Evolutionary conservation across 2,888 invertebrate species (phyloP).

Genomic region (Raillietiella orientalis): DNA sequence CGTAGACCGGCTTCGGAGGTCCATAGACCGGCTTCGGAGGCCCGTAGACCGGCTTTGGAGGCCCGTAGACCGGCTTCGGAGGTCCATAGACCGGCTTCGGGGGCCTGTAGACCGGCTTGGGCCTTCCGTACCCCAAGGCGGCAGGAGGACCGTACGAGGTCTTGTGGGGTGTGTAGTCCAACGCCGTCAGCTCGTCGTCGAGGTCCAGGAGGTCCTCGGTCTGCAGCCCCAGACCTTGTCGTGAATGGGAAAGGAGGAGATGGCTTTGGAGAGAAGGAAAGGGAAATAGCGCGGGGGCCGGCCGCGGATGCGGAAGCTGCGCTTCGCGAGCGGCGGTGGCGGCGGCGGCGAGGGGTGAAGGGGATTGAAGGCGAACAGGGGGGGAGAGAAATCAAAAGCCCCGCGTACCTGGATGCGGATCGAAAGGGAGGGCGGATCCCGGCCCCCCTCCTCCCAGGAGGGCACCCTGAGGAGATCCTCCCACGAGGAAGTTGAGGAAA

Average conservation of each 20-base stretch:
- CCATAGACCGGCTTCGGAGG: conserved; percentile 5
- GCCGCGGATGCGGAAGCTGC: background rate
- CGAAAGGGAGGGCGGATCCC: too few relatives aligned
- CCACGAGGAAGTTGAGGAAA: too few relatives aligned
- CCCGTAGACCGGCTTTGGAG: conserved; percentile 1
- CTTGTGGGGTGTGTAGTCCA: background rate
- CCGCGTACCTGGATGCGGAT: too few relatives aligned
- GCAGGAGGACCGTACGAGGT: background rate
- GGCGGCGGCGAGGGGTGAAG: conserved; percentile 1
- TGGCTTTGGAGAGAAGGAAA: too few relatives aligned
- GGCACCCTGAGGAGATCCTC: too few relatives aligned
- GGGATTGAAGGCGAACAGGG: too few relatives aligned
- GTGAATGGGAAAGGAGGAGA: too few relatives aligned
- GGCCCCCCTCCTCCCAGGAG: too few relatives aligned
- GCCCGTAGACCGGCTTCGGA: conserved; percentile 4
- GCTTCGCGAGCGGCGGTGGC: conserved; percentile 2
- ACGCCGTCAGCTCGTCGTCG: background rate
- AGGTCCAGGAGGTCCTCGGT: background rate
- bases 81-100: conserved; percentile 2
- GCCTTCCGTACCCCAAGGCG: conserved; percentile 2
- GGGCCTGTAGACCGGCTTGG: conserved; percentile 2
- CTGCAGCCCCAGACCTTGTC: too few relatives aligned
- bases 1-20: conserved; percentile 2
- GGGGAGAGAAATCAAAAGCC: too few relatives aligned
- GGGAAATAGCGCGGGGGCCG: background rate